These are phyloP conservation scores for Drosophila picticornis DNA, from an alignment of 2,888 invertebrate genomes.

Conservation along the genomic window DNA sequence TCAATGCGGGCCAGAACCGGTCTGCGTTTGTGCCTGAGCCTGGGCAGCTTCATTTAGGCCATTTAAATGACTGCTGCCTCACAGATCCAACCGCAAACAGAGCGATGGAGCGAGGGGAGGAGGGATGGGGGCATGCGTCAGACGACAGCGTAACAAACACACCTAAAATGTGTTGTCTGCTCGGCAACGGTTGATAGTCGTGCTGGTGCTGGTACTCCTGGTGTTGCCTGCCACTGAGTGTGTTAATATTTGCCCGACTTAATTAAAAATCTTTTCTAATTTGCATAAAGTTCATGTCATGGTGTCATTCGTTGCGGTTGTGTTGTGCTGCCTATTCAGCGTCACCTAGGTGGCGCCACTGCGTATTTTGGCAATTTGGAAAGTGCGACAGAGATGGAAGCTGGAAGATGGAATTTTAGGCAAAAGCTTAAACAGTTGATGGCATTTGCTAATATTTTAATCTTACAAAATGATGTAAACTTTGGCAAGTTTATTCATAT, in stretches of 20 bases:
- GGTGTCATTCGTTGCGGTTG: slow-evolving; percentile 62
- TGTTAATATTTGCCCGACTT: slow-evolving; percentile 82
- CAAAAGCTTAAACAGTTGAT: neutral
- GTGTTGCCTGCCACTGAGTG: slow-evolving; percentile 34
- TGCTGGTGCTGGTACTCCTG: neutral
- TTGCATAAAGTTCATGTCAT: slow-evolving; percentile 72
- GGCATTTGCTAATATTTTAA: neutral
- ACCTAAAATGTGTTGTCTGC: slow-evolving; percentile 38
- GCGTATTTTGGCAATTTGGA: neutral
- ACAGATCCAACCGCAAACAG: slow-evolving; percentile 41
- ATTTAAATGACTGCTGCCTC: slow-evolving; percentile 38
- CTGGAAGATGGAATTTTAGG: neutral
- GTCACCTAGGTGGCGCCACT: slow-evolving; percentile 25
- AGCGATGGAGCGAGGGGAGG: neutral
- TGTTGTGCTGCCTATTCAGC: slow-evolving; percentile 12
- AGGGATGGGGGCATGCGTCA: slow-evolving; percentile 4
- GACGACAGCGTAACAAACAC: slow-evolving; percentile 33
- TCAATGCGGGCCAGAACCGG: slow-evolving; percentile 38
- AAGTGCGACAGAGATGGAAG: too few species aligned
- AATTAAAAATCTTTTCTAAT: slow-evolving; percentile 82
- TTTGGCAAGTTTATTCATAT: neutral
- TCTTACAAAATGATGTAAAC: too few species aligned
- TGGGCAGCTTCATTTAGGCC: slow-evolving; percentile 43
- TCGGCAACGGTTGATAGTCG: neutral
- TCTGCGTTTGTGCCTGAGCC: slow-evolving; percentile 2